Conservation (phyloP, 2,797 vertebrate genomes). For the Martes flavigula region DNA sequence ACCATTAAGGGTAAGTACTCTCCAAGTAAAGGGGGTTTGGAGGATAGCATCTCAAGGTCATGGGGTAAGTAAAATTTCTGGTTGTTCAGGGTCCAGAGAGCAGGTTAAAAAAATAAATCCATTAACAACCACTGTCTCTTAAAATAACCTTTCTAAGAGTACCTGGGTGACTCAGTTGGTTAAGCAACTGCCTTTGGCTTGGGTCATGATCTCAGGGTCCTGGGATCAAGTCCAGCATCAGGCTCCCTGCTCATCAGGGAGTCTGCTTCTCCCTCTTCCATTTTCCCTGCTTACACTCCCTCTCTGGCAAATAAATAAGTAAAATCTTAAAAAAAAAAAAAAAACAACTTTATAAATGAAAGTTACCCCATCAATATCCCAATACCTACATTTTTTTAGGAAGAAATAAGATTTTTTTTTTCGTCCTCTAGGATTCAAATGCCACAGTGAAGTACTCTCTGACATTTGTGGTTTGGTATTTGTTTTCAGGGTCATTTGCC, state of each 20-base stretch:
- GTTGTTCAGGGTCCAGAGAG: not conserved
- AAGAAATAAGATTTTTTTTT: not conserved
- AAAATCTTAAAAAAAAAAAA: not conserved
- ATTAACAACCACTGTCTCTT: not conserved
- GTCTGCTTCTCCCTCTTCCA: no score
- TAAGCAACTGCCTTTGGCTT: no score
- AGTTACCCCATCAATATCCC: not conserved
- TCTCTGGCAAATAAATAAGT: no score
- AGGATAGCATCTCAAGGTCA: not conserved
- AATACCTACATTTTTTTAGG: not conserved
- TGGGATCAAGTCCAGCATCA: no score
- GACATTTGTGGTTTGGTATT: constrained; percentile 59
- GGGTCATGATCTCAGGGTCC: no score
- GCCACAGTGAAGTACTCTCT: not conserved
- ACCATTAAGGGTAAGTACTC: not conserved
- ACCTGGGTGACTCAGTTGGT: no score
- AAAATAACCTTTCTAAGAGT: not conserved
- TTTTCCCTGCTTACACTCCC: no score
- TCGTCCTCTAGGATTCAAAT: constrained; percentile 33
- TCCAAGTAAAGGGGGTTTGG: not conserved
- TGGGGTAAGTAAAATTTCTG: not conserved
- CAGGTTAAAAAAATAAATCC: not conserved
- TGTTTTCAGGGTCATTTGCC: constrained; percentile 41
- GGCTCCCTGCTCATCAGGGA: no score
- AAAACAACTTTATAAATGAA: constrained; percentile 27